Evolutionary conservation across 2,888 invertebrate genomes (phyloP).

Genomic region (Teleogryllus oceanicus): DNA sequence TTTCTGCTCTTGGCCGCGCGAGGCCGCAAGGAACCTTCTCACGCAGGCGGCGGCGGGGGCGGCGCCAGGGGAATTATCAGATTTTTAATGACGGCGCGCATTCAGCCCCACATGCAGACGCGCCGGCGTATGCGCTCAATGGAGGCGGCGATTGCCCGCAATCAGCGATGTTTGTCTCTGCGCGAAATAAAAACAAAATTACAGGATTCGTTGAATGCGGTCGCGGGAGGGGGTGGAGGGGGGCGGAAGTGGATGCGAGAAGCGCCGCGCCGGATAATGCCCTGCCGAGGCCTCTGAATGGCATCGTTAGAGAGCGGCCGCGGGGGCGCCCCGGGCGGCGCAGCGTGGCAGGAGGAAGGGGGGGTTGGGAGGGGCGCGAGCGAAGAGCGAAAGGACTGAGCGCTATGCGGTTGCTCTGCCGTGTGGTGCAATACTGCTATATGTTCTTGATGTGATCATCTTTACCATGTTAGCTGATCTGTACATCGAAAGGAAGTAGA

Average conservation of each 20-base stretch:
- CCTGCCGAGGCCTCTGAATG: too few species aligned
- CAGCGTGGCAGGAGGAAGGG: too few species aligned
- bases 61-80: not conserved
- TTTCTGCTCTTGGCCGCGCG: not conserved
- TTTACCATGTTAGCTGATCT: too few species aligned
- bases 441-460: too few species aligned
- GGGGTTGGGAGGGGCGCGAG: too few species aligned
- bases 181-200: not conserved
- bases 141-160: not conserved
- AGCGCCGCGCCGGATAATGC: too few species aligned
- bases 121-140: not conserved
- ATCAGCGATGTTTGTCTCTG: conserved; percentile 1
- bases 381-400: too few species aligned
- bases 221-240: not conserved
- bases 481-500: too few species aligned
- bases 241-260: not conserved
- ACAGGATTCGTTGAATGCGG: conserved; percentile 1
- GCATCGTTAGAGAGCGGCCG: too few species aligned
- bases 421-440: too few species aligned
- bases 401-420: too few species aligned
- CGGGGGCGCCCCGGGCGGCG: too few species aligned
- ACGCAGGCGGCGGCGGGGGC: not conserved
- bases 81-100: not conserved
- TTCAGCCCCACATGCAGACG: not conserved
- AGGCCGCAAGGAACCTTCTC: not conserved